Percentiles rank a stretch among this genome's conserved stretches.
Conservation (phyloP, 2,797 vertebrate species). For the Ciconia nigra region DNA sequence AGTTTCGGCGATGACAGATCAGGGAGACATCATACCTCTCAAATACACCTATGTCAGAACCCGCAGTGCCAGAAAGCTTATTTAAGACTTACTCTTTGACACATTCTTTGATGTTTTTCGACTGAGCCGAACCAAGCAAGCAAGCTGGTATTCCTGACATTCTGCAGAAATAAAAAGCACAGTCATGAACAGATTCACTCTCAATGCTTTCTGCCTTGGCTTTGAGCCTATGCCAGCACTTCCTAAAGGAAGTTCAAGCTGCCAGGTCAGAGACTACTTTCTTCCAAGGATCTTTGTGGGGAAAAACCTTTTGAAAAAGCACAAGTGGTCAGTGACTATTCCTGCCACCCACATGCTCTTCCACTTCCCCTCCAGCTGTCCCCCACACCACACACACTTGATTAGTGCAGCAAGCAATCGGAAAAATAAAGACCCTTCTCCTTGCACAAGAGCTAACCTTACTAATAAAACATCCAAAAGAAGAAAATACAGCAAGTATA, state of each 20-base stretch:
- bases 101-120: not conserved
- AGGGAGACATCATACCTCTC: not conserved
- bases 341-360: not conserved
- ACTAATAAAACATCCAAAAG: not conserved
- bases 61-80: not conserved
- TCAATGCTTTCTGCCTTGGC: not conserved
- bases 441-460: not conserved
- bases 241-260: not conserved
- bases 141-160: conserved; percentile 54
- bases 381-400: not conserved
- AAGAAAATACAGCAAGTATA: accelerated
- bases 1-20: not conserved
- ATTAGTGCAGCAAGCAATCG: accelerated
- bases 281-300: not conserved
- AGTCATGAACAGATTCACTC: not conserved
- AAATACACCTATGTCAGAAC: not conserved
- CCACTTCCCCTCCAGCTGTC: not conserved
- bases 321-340: not conserved
- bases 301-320: not conserved
- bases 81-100: conserved; percentile 28
- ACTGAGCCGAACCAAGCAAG: conserved; percentile 52
- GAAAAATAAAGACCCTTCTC: not conserved
- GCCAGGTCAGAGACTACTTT: not conserved
- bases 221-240: not conserved
- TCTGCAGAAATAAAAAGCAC: not conserved